Evolutionary conservation across 2,888 invertebrate species (phyloP).

Genomic region (Dicyrtoma fusca): DNA sequence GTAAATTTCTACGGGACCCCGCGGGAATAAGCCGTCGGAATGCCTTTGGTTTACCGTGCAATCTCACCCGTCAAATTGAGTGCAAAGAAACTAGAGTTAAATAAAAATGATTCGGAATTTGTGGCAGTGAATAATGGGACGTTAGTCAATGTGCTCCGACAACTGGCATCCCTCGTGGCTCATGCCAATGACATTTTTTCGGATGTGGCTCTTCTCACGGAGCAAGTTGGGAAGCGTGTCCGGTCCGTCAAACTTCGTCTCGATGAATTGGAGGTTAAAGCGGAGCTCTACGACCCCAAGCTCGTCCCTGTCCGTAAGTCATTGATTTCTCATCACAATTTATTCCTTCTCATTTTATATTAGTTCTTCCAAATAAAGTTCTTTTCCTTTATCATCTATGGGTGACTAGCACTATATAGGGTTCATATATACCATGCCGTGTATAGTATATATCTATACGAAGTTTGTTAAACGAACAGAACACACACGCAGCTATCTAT

Average conservation of each 20-base stretch:
- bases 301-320: conserved; percentile 93
- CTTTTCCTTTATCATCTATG: too few relatives aligned
- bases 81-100: conserved; percentile 49
- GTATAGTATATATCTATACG: too few relatives aligned
- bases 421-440: too few relatives aligned
- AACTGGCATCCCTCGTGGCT: conserved; percentile 80
- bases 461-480: too few relatives aligned
- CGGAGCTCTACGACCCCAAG: conserved; percentile 79
- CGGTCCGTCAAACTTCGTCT: conserved; percentile 72
- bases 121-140: conserved; percentile 86
- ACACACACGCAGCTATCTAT: too few relatives aligned
- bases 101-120: conserved; percentile 65
- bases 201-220: conserved; percentile 76
- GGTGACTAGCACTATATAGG: too few relatives aligned
- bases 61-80: conserved; percentile 49
- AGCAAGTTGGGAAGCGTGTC: conserved; percentile 74
- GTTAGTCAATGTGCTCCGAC: conserved; percentile 79
- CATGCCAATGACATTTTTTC: conserved; percentile 85
- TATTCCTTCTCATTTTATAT: conserved; percentile 33
- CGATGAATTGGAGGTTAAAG: conserved; percentile 70
- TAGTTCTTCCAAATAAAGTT: too few relatives aligned
- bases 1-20: conserved; percentile 1
- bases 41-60: conserved; percentile 53
- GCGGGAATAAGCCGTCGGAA: too few relatives aligned
- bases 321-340: conserved; percentile 28